Evolutionary conservation across 1,140 invertebrate species (phyloP).

Genomic region (Dolichoris vasculosae): DNA sequence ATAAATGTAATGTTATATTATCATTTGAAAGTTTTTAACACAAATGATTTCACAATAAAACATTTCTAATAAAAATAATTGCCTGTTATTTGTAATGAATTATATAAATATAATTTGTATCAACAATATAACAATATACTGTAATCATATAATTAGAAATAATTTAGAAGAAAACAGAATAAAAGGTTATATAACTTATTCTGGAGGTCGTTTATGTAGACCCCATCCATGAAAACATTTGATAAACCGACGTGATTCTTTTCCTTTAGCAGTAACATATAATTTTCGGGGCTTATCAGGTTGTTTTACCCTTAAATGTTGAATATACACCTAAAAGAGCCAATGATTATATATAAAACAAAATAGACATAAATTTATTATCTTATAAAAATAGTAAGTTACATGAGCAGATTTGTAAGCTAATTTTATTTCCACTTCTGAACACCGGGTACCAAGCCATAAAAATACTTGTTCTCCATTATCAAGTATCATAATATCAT

Average conservation of each 20-base stretch:
- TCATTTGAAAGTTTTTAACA: too few relatives aligned
- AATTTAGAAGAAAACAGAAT: conserved; percentile 7
- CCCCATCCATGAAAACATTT: conserved; percentile 99
- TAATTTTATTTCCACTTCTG: conserved; percentile 99
- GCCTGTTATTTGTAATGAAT: neutral
- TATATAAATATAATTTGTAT: neutral
- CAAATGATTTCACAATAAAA: too few relatives aligned
- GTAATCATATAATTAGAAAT: neutral
- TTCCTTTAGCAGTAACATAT: conserved; percentile 97
- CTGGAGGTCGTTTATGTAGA: conserved; percentile 82
- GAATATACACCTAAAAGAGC: conserved; percentile 92
- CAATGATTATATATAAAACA: conserved; percentile 34
- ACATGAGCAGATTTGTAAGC: conserved; percentile 99
- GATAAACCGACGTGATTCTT: conserved; percentile 94
- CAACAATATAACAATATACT: neutral
- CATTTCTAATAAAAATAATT: too few relatives aligned
- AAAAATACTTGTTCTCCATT: conserved; percentile 98
- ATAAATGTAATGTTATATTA: neutral
- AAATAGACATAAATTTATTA: neutral
- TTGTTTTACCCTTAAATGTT: conserved; percentile 97
- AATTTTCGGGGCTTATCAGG: conserved; percentile 93
- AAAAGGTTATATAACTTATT: conserved; percentile 70
- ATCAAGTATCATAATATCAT: conserved; percentile 99
- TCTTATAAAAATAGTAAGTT: conserved; percentile 54
- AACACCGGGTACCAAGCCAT: conserved; percentile 96